Evolutionary conservation across 2,797 vertebrate species (phyloP), one percentile per base, ranked within the genome.

Genomic region (Parambassis ranga): DNA sequence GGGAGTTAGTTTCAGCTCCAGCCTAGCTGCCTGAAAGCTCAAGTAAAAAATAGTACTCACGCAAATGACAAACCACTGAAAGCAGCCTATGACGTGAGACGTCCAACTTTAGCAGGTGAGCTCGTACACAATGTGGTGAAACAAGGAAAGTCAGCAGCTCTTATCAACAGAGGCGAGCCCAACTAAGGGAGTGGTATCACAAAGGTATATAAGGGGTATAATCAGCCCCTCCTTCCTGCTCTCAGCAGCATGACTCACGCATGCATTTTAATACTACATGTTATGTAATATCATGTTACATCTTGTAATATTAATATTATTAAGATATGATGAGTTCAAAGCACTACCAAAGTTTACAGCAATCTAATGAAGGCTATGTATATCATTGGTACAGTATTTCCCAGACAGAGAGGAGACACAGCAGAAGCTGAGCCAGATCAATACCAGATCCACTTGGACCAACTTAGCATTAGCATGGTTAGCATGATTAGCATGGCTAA

Each of bases 331-430:
- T 57, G 14, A 14, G n/a, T 4, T 6, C 32, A 14, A 23, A 3
- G 6, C 19, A 32, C 10, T 24, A 19, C 27, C 13, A 19, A 22
- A 35, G 18, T 23, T 44, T 6, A 27, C 10, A 28, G 53, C 38
- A 44, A 23, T 18, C 36, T 4, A 11, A 28, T 20, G 13, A 44
- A 15, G 10, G 28, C 6, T 4, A 10, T 19, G 20, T 57, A 44
- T 22, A 37, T 16, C 33, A 9, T 27, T 11, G 3, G 51, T 9
- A 24, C 14, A 20, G 30, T 18, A 65, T 57, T 55, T 31, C 24
- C 61, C 75, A 89, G 86, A 88, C 82, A 71, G 64, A 74, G 53
- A 71, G 83, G 82, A 87, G 84, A 82, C 74, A 53, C 58, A 50
- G 66, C 56, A 49, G 49, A 68, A 39, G 64, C 70, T 36, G 28